These are phyloP conservation scores for Barbus barbus DNA, from an alignment of 2,113 vertebrate species.

Conservation along the genomic window DNA sequence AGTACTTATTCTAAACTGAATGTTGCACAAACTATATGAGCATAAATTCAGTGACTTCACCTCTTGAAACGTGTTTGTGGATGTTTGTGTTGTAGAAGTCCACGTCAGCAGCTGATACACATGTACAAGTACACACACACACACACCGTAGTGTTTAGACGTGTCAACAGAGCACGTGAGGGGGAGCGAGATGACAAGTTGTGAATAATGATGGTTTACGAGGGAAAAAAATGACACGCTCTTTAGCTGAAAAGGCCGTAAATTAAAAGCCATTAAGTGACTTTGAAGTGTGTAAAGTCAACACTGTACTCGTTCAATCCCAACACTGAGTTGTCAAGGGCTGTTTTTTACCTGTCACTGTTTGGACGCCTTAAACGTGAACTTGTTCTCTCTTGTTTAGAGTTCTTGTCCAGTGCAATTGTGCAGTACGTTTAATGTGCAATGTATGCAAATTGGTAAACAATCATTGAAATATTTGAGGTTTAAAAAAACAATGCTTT, in stretches of 20 bases:
- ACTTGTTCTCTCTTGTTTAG: slow-evolving; percentile 13
- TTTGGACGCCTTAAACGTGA: background rate
- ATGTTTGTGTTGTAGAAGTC: slow-evolving; percentile 6
- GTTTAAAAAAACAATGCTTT: background rate
- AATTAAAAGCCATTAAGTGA: slow-evolving; percentile 57
- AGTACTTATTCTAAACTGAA: background rate
- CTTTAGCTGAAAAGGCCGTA: slow-evolving; percentile 54
- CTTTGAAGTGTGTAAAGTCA: slow-evolving; percentile 55
- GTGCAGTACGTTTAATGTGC: background rate
- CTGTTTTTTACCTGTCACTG: background rate
- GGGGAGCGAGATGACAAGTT: slow-evolving; percentile 52
- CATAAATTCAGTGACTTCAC: background rate
- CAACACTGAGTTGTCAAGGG: slow-evolving; percentile 14
- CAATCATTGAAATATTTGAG: background rate
- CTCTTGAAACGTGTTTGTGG: background rate
- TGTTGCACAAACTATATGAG: background rate
- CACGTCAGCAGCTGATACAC: background rate
- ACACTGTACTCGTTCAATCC: slow-evolving; percentile 15
- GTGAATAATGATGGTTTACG: slow-evolving; percentile 65
- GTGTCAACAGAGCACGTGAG: slow-evolving; percentile 43
- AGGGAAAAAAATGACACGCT: slow-evolving; percentile 43
- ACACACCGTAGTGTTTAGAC: slow-evolving; percentile 26
- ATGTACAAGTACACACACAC: slow-evolving; percentile 25
- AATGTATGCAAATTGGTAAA: background rate
- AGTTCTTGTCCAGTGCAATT: background rate